Evolutionary conservation across 1,140 invertebrate genomes (phyloP).

Genomic region (Muscidifurax raptorellus): DNA sequence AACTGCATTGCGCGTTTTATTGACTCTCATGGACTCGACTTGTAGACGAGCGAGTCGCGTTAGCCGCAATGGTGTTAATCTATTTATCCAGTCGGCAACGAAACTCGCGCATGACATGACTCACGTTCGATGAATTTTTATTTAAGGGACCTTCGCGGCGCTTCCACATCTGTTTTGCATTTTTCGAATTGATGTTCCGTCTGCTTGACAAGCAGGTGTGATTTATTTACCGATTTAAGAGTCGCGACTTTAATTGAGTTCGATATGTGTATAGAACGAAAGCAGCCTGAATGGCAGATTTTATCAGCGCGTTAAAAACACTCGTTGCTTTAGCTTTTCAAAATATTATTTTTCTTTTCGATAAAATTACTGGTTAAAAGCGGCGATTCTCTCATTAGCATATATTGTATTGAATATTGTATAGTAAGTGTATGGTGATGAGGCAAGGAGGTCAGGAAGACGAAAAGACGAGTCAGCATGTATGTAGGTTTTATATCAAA

Average conservation of each 20-base stretch:
- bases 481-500: constrained; percentile 74
- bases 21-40: constrained; percentile 20
- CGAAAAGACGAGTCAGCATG: constrained; percentile 47
- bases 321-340: too few relatives aligned
- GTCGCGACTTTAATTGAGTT: not conserved
- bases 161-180: not conserved
- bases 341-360: too few relatives aligned
- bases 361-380: too few relatives aligned
- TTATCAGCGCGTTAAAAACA: too few relatives aligned
- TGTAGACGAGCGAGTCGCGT: constrained; percentile 58
- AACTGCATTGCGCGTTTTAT: constrained; percentile 10
- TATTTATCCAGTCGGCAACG: constrained; percentile 71
- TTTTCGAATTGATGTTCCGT: not conserved
- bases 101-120: constrained; percentile 69
- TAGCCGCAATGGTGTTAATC: constrained; percentile 69
- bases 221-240: too few relatives aligned
- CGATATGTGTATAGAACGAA: too few relatives aligned
- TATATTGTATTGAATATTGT: not conserved
- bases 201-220: not conserved
- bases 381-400: too few relatives aligned
- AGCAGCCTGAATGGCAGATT: too few relatives aligned
- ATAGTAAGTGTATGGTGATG: not conserved
- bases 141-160: constrained; percentile 18
- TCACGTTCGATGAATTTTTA: constrained; percentile 61
- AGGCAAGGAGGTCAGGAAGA: constrained; percentile 30